A percentile compares a stretch with the other conserved stretches of the same genome.
These are phyloP conservation scores for Apteryx owenii DNA, from an alignment of 2,113 vertebrate species.

Conservation along the genomic window DNA sequence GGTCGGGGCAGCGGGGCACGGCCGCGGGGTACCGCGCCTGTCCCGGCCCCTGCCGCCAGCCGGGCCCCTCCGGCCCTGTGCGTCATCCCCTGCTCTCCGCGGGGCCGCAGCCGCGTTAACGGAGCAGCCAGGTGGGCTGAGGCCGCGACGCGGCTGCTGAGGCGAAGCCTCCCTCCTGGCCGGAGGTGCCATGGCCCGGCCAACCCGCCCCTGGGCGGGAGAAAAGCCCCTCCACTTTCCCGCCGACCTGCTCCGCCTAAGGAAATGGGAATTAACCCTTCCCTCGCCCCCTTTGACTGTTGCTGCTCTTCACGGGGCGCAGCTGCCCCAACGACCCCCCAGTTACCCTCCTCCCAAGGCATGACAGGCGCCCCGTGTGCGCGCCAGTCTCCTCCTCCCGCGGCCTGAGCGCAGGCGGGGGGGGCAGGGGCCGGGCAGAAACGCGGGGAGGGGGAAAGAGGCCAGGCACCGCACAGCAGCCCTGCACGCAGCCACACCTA, in stretches of 20 bases:
- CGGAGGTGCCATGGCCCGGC: neutral
- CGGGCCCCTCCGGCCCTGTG: neutral
- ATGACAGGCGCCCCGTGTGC: neutral
- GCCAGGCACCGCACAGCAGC: constrained; percentile 34
- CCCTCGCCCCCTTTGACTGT: neutral
- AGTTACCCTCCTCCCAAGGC: neutral
- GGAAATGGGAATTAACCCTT: neutral
- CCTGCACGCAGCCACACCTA: constrained; percentile 74
- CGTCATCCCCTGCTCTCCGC: neutral
- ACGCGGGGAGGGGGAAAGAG: constrained; percentile 27
- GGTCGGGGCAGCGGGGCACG: neutral
- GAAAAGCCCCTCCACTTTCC: neutral
- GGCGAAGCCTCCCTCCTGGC: neutral
- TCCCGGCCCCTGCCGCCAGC: neutral
- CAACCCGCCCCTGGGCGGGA: neutral
- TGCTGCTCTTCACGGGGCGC: neutral
- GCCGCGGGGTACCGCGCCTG: neutral
- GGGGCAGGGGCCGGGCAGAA: constrained; percentile 2
- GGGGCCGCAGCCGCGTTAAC: neutral
- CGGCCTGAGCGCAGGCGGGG: neutral
- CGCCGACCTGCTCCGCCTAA: neutral
- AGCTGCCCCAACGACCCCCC: neutral
- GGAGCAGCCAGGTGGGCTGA: neutral
- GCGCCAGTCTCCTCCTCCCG: constrained; percentile 43
- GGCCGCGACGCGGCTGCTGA: neutral